Evolutionary conservation across 2,888 invertebrate species (phyloP), one percentile per base, ranked within the genome.

Genomic region (Kryphioiulus occultus): DNA sequence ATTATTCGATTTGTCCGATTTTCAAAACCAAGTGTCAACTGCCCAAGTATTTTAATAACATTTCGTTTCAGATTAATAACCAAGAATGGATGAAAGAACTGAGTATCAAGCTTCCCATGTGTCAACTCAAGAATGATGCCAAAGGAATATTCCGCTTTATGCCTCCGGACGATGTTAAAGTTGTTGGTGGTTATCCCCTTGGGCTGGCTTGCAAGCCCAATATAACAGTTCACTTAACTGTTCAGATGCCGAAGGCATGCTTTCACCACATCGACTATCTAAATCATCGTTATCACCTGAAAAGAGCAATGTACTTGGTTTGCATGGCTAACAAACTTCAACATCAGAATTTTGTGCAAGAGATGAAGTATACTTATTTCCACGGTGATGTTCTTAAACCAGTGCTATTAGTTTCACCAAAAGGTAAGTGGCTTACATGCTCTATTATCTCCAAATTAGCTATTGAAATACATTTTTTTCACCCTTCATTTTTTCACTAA

Each of bases 231-330:
- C 96, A 97, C 91, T 90, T 98, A 88, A 94, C 94, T 90, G 92
- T 98, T 44, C 94, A 94, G 90, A 96, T 98, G 91, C 97, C 98
- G 0, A 93, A 94, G 89, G 93, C 93, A 30, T 94, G 94, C 90
- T 95, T 97, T 89, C 94, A 95, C 87, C 95, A 95, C 89, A 95
- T 95, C 89, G 97, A 98, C 91, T 95, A 95, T 87, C 92, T 96
- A 53, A 97, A 98, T 92, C 95, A 96, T 89, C 93, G 94, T 87
- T 98, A 97, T 92, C 94, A 95, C 88, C 93, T 94, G 39, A 98
- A 98, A 92, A 93, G 96, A 89, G 95, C 96, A 0, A 93, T 95
- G 35, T 98, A 97, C 91, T 91, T 97, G 87, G 93, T 95, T 0
- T 94, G 93, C 89, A 92, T 98, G 83, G 95, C 95, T 0, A 92